A percentile compares a stretch with the other conserved stretches of the same genome.
Evolutionary conservation across 2,113 vertebrate genomes (phyloP).

Genomic region (Cyprinodon variegatus): DNA sequence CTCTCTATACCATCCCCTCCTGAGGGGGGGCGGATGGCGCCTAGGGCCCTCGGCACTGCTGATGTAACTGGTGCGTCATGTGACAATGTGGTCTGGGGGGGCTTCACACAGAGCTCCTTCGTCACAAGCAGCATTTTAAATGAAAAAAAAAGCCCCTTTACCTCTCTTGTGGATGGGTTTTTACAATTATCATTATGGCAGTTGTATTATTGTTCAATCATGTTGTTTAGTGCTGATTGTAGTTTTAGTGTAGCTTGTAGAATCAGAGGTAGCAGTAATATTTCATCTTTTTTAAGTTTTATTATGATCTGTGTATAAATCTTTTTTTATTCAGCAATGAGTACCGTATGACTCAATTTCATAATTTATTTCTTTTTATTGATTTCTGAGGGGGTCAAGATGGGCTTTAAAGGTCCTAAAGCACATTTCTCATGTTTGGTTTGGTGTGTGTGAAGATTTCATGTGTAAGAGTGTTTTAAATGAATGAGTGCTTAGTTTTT

Average conservation of each 20-base stretch:
- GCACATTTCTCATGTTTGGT: slow-evolving; percentile 74
- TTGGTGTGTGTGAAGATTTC: slow-evolving; percentile 65
- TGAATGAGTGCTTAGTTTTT: slow-evolving; percentile 60
- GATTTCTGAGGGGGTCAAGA: slow-evolving; percentile 64
- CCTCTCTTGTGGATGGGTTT: slow-evolving; percentile 75
- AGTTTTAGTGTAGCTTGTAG: slow-evolving; percentile 66
- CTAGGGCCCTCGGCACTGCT: slow-evolving; percentile 67
- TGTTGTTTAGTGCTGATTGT: slow-evolving; percentile 61
- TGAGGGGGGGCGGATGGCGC: slow-evolving; percentile 62
- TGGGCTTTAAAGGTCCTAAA: slow-evolving; percentile 77
- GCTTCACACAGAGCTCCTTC: slow-evolving; percentile 60
- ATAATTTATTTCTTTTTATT: slow-evolving; percentile 63
- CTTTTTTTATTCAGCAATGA: slow-evolving; percentile 57
- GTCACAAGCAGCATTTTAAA: slow-evolving; percentile 75
- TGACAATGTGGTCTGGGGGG: slow-evolving; percentile 68
- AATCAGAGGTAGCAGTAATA: slow-evolving; percentile 65
- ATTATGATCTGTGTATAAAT: slow-evolving; percentile 38
- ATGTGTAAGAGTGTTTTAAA: slow-evolving; percentile 70
- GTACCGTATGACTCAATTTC: slow-evolving; percentile 56
- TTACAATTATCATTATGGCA: slow-evolving; percentile 71
- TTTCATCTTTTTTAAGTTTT: slow-evolving; percentile 43
- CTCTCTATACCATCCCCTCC: slow-evolving; percentile 67
- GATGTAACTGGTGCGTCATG: slow-evolving; percentile 80
- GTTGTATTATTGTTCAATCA: slow-evolving; percentile 64
- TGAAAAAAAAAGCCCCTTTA: slow-evolving; percentile 75